phyloP scores from a whole-genome alignment of 1,140 invertebrate species.

The Luehdorfia chinensis region DNA sequence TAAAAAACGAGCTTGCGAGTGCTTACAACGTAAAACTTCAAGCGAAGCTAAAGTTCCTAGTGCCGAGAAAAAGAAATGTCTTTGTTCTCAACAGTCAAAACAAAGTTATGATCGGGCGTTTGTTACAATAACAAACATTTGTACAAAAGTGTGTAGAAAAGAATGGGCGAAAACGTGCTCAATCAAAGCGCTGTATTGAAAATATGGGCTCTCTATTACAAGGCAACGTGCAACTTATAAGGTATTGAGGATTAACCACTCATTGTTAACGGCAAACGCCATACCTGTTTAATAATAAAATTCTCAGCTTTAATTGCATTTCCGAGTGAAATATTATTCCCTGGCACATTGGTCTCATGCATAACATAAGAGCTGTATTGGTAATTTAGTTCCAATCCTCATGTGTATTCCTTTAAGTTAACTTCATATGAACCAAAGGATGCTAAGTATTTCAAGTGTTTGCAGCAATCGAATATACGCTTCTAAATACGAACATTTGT shows the following conservation, averaged over 20 bases:
- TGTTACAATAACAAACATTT: slow-evolving; percentile 59
- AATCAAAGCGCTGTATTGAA: slow-evolving; percentile 35
- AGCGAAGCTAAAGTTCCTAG: slow-evolving; percentile 32
- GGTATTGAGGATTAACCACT: slow-evolving; percentile 51
- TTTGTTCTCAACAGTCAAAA: slow-evolving; percentile 69
- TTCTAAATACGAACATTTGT: background rate
- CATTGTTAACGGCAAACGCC: slow-evolving; percentile 45
- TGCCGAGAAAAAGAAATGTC: slow-evolving; percentile 38
- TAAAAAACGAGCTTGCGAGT: slow-evolving; percentile 27
- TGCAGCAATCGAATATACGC: slow-evolving; percentile 3
- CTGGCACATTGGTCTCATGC: slow-evolving; percentile 1
- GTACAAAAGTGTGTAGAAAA: slow-evolving; percentile 23
- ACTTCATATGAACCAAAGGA: slow-evolving; percentile 12
- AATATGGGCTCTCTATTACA: slow-evolving; percentile 18
- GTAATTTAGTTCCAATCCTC: slow-evolving; percentile 13
- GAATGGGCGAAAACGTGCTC: slow-evolving; percentile 44
- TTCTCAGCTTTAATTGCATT: slow-evolving; percentile 15
- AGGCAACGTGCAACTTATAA: slow-evolving; percentile 36
- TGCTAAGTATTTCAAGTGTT: slow-evolving; percentile 13
- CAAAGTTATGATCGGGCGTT: slow-evolving; percentile 54
- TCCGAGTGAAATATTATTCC: slow-evolving; percentile 9
- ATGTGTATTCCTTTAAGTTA: slow-evolving; percentile 1
- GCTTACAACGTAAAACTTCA: slow-evolving; percentile 39
- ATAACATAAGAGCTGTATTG: background rate
- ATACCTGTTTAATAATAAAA: slow-evolving; percentile 27